A percentile compares a stretch with the other conserved stretches of the same genome.
These are phyloP conservation scores for Mus spretus DNA, from an alignment of 2,797 vertebrate genomes.

Conservation along the genomic window DNA sequence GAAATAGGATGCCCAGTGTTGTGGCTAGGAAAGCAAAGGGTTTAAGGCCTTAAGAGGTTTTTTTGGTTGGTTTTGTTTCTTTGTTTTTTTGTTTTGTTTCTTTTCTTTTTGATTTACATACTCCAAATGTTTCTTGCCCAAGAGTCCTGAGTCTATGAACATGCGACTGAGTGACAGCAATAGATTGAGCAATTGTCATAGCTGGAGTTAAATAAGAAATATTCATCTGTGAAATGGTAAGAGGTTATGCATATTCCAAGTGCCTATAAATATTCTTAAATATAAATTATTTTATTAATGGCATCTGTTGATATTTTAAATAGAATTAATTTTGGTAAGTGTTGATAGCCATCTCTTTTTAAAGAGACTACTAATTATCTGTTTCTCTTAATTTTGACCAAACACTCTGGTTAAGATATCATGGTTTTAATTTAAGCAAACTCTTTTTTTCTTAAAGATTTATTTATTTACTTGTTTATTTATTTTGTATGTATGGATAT, in stretches of 20 bases:
- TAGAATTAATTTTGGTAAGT: slow-evolving; percentile 37
- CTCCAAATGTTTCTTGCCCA: background rate
- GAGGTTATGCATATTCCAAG: background rate
- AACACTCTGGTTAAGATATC: background rate
- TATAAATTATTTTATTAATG: background rate
- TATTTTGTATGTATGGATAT: background rate
- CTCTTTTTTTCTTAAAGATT: background rate
- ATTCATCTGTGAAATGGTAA: background rate
- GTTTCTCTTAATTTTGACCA: background rate
- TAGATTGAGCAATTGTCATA: background rate
- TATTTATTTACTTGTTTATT: too few relatives aligned
- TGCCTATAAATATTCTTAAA: background rate
- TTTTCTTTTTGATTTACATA: background rate
- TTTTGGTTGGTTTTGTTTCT: background rate
- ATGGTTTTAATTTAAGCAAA: background rate
- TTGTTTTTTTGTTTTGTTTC: background rate
- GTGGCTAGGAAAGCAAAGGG: background rate
- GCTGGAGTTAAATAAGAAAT: background rate
- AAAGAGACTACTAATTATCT: background rate
- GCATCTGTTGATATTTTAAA: background rate
- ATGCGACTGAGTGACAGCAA: background rate
- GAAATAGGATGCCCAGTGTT: background rate
- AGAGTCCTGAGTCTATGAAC: background rate
- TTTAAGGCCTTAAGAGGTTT: background rate
- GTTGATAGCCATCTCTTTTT: background rate